These are phyloP conservation scores for Porites lutea DNA, from an alignment of 64 coral and sea anemone species.

Conservation along the genomic window DNA sequence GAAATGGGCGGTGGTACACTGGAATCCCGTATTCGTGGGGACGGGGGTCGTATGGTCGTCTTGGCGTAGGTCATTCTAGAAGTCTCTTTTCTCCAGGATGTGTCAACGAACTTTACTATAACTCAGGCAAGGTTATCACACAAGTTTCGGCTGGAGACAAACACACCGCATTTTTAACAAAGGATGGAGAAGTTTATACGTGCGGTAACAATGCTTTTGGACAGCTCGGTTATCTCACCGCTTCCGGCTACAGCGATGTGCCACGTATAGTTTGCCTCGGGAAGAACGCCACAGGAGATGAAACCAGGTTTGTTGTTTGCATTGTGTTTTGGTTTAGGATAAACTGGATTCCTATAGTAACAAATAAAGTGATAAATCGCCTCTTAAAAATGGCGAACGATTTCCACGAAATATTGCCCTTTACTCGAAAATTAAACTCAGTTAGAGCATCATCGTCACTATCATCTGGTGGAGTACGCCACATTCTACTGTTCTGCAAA, in stretches of 20 bases:
- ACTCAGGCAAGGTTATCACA: conserved; percentile 23
- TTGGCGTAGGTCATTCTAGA: conserved; percentile 42
- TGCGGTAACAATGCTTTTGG: conserved; percentile 80
- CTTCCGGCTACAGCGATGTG: background rate
- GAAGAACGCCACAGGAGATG: conserved; percentile 57
- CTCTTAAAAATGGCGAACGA: no score
- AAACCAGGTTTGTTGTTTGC: conserved; percentile 57
- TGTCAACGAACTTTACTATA: background rate
- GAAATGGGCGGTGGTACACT: conserved; percentile 11
- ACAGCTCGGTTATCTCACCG: conserved; percentile 79
- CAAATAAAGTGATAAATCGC: no score
- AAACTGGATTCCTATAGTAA: background rate
- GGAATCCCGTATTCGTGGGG: conserved; percentile 71
- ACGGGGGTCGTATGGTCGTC: conserved; percentile 55
- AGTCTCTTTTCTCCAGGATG: background rate
- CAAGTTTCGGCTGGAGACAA: conserved; percentile 71
- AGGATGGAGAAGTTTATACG: conserved; percentile 75
- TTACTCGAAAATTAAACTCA: no score
- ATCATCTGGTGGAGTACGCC: no score
- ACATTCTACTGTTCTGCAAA: no score
- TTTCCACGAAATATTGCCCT: no score
- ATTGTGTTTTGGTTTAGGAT: background rate
- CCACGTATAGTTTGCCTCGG: conserved; percentile 70
- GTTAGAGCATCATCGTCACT: no score
- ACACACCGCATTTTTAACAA: conserved; percentile 75